These are phyloP conservation scores for Sycophila sp. DNA, from an alignment of 1,140 invertebrate species.

Conservation along the genomic window DNA sequence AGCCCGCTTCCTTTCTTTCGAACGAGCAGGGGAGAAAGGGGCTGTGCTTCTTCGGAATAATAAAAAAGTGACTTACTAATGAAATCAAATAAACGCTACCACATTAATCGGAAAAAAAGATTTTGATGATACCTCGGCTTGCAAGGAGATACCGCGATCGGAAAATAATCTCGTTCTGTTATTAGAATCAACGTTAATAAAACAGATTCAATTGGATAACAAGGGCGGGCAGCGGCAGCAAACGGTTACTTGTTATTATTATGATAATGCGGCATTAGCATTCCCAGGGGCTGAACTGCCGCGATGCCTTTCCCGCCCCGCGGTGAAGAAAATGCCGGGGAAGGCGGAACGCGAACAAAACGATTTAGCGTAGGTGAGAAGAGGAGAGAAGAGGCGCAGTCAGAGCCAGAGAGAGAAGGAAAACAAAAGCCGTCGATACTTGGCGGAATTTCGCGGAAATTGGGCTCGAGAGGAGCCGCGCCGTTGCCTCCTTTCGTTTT, in stretches of 20 bases:
- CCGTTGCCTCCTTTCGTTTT: neutral
- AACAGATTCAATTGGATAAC: neutral
- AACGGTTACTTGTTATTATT: neutral
- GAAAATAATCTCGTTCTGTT: too few species aligned
- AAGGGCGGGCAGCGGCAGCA: neutral
- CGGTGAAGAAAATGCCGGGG: neutral
- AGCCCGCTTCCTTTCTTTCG: too few species aligned
- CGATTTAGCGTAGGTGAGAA: neutral
- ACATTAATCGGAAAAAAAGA: too few species aligned
- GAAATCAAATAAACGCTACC: too few species aligned
- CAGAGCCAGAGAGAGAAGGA: slow-evolving; percentile 19
- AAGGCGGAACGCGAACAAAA: too few species aligned
- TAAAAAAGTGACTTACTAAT: too few species aligned
- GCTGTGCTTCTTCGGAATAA: too few species aligned
- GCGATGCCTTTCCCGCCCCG: neutral
- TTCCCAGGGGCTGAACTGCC: neutral
- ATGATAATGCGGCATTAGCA: slow-evolving; percentile 1
- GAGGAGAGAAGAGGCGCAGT: neutral
- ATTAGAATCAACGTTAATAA: too few species aligned
- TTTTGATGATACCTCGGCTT: too few species aligned
- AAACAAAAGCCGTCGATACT: slow-evolving; percentile 37
- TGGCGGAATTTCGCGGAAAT: slow-evolving; percentile 35
- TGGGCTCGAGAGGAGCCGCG: slow-evolving; percentile 24
- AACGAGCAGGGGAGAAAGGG: too few species aligned
- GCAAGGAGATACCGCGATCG: too few species aligned